These are phyloP conservation scores for Xenopus laevis DNA, from an alignment of 2,113 vertebrate genomes.

Conservation along the genomic window DNA sequence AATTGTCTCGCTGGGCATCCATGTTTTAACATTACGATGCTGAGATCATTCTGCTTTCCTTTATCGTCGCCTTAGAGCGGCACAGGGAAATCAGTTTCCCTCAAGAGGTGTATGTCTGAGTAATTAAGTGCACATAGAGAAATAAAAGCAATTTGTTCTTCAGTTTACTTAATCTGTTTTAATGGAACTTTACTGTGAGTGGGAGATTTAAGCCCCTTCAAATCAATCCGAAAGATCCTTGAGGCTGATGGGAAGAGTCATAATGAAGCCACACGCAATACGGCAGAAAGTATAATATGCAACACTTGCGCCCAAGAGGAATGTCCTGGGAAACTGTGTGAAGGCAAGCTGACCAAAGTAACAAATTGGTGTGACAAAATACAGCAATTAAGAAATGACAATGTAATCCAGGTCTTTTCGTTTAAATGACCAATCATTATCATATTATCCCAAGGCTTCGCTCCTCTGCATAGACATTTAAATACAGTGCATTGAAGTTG, in stretches of 20 bases:
- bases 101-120: conserved; percentile 11
- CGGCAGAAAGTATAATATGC: conserved; percentile 3
- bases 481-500: not conserved
- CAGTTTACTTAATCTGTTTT: conserved; percentile 35
- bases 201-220: conserved; percentile 17
- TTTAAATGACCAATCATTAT: not conserved
- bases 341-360: not conserved
- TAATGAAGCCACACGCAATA: conserved; percentile 25
- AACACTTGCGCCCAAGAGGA: conserved; percentile 2
- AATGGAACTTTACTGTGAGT: conserved; percentile 26
- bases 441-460: not conserved
- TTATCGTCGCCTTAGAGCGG: not conserved
- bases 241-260: conserved; percentile 14
- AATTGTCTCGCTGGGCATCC: not conserved
- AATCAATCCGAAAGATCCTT: conserved; percentile 23
- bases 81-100: conserved; percentile 20
- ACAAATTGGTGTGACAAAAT: not conserved
- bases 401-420: not conserved
- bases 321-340: conserved; percentile 3
- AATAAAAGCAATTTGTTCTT: conserved; percentile 39
- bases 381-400: not conserved
- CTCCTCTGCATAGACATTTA: not conserved
- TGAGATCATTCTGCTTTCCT: not conserved
- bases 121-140: conserved; percentile 29
- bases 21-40: not conserved